Percentiles rank a stretch among this genome's conserved stretches.
Evolutionary conservation across 1,140 invertebrate genomes (phyloP).

Genomic region (Hyles euphorbiae): DNA sequence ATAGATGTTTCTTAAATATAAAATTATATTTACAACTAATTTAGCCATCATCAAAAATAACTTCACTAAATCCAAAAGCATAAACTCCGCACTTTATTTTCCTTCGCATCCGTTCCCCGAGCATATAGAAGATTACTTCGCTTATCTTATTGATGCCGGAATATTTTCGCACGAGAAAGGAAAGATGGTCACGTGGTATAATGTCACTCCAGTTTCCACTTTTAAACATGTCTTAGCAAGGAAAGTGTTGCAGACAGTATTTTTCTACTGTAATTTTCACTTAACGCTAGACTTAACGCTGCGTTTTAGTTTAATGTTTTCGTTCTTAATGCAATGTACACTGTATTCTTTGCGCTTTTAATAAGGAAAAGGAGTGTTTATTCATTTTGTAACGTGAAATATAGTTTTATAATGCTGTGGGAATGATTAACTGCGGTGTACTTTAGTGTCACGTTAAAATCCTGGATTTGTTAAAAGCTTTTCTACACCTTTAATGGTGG

Average conservation of each 20-base stretch:
- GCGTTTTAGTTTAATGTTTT: background rate
- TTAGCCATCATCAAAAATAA: too few relatives aligned
- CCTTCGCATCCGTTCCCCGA: background rate
- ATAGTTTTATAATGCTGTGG: too few relatives aligned
- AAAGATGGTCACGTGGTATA: slow-evolving; percentile 19
- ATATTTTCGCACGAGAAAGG: slow-evolving; percentile 27
- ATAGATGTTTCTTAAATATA: too few relatives aligned
- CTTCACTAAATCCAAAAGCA: too few relatives aligned
- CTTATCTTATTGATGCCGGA: slow-evolving; percentile 40
- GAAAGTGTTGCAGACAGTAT: background rate
- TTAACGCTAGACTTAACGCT: background rate
- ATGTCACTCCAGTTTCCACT: slow-evolving; percentile 12
- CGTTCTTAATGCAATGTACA: background rate
- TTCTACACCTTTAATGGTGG: too few relatives aligned
- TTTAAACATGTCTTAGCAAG: slow-evolving; percentile 12
- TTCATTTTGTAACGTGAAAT: background rate
- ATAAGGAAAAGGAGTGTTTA: background rate
- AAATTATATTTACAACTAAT: too few relatives aligned
- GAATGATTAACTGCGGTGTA: too few relatives aligned
- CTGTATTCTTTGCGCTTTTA: background rate
- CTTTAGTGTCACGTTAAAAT: too few relatives aligned
- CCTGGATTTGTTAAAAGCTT: too few relatives aligned
- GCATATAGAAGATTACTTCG: slow-evolving; percentile 28
- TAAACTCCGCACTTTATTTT: too few relatives aligned
- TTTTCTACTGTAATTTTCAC: slow-evolving; percentile 4